These are phyloP conservation scores for Cyanistes caeruleus DNA, from an alignment of 2,113 vertebrate species.

Conservation along the genomic window DNA sequence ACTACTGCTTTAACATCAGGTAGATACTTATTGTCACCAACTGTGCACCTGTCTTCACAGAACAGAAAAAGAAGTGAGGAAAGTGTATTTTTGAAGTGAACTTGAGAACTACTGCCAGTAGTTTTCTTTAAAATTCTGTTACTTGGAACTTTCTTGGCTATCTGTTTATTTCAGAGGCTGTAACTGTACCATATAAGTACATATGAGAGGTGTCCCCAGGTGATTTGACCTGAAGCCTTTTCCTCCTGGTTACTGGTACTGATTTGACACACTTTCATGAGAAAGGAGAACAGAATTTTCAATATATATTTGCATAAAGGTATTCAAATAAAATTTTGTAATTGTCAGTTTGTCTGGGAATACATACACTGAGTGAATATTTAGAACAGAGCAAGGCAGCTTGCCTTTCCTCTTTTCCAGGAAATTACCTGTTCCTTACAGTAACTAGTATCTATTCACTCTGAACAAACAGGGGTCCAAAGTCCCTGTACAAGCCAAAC, in stretches of 20 bases:
- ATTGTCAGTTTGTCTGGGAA: background rate
- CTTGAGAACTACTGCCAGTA: background rate
- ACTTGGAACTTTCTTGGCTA: background rate
- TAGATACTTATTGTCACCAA: background rate
- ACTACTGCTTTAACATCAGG: background rate
- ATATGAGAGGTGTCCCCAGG: background rate
- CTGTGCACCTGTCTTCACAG: background rate
- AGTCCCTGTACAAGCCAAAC: background rate
- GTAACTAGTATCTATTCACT: background rate
- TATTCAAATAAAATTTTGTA: background rate
- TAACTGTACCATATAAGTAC: background rate
- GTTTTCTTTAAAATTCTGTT: background rate
- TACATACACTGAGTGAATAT: background rate
- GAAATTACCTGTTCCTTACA: background rate
- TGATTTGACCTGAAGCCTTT: background rate
- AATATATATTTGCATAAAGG: background rate
- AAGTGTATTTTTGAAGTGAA: background rate
- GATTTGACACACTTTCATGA: background rate
- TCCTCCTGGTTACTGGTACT: background rate
- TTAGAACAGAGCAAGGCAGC: background rate
- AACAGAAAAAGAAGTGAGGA: background rate
- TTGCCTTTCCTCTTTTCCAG: background rate
- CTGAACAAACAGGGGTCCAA: background rate
- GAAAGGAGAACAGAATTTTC: background rate
- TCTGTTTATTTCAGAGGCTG: background rate